Percentiles rank a stretch among this genome's conserved stretches.
Conservation (phyloP, 2,888 invertebrate species). For the Protonemura montana region DNA sequence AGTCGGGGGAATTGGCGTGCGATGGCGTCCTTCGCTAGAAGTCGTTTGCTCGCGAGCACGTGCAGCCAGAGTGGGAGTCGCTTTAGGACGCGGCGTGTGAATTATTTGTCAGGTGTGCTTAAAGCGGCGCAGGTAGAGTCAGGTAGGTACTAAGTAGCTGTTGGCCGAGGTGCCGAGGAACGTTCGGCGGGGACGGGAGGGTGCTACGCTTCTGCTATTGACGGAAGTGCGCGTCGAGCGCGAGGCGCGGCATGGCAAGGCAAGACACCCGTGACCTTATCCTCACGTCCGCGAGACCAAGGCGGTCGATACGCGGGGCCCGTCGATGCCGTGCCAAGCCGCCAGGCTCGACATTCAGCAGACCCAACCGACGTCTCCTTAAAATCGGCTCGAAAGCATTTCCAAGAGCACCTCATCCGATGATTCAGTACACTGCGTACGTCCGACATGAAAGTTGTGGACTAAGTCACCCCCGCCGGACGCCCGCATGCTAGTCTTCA, state of each 20-base stretch:
- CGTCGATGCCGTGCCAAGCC: background rate
- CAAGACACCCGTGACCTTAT: conserved; percentile 21
- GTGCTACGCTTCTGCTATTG: background rate
- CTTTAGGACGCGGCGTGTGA: background rate
- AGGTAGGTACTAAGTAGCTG: conserved; percentile 31
- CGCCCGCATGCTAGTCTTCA: background rate
- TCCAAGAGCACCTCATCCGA: background rate
- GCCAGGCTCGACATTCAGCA: background rate
- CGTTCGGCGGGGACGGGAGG: background rate
- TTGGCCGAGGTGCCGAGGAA: background rate
- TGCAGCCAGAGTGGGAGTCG: background rate
- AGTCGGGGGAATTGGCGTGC: background rate
- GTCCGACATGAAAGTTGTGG: background rate
- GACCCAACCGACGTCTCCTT: background rate
- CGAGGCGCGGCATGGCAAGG: background rate
- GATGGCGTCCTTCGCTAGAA: background rate
- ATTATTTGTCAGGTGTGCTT: conserved; percentile 9
- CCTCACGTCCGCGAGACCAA: background rate
- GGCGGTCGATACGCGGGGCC: background rate
- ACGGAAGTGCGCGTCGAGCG: conserved; percentile 8
- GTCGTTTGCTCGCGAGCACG: background rate
- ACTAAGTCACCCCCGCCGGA: background rate
- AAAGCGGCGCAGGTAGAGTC: background rate
- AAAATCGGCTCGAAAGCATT: conserved; percentile 13
- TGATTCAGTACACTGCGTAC: background rate